Evolutionary conservation across 2,797 vertebrate species (phyloP).

Genomic region (Enteromius argenteus): DNA sequence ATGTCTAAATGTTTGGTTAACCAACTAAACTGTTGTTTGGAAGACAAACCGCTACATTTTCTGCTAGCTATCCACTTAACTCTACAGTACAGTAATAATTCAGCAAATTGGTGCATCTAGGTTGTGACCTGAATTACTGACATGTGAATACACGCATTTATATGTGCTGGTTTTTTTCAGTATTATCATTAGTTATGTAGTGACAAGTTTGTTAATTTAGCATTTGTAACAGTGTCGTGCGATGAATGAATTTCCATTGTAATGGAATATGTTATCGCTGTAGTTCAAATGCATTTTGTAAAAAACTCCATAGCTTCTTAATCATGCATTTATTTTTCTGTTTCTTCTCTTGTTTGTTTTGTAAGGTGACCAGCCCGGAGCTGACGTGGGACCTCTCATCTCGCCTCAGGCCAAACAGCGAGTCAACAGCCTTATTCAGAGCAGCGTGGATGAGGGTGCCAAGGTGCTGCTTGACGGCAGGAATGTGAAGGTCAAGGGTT

Average conservation of each 20-base stretch:
- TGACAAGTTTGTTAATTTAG: neutral
- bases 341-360: conserved; percentile 16
- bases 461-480: conserved; percentile 90
- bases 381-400: conserved; percentile 94
- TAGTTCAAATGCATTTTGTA: neutral
- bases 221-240: neutral
- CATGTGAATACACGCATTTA: neutral
- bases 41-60: neutral
- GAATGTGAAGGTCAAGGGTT: conserved; percentile 90
- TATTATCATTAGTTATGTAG: neutral
- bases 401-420: conserved; percentile 88
- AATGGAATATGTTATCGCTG: neutral
- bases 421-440: conserved; percentile 90
- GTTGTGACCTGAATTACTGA: neutral
- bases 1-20: conserved; percentile 20
- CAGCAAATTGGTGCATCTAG: conserved; percentile 25
- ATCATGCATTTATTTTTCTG: neutral
- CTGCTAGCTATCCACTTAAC: conserved; percentile 2
- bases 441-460: conserved; percentile 90
- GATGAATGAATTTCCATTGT: neutral
- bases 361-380: conserved; percentile 93
- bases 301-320: neutral
- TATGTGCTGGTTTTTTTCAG: neutral
- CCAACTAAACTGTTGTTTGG: conserved; percentile 29
- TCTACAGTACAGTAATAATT: neutral